These are phyloP conservation scores for Chlorodrepanis virens DNA, from an alignment of 2,113 vertebrate species.

Conservation along the genomic window DNA sequence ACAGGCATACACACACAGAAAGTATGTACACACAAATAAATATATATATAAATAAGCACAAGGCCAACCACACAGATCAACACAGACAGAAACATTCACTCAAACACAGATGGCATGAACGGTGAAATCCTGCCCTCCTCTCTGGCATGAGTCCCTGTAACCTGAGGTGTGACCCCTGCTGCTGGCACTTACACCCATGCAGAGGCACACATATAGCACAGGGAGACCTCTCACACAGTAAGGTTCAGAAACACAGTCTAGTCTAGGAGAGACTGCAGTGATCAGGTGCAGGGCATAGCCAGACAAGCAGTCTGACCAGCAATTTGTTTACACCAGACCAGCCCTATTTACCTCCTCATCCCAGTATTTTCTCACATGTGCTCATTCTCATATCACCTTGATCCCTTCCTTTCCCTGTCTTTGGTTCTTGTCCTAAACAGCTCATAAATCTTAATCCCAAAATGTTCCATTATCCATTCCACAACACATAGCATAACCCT, in stretches of 20 bases:
- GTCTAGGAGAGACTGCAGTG: neutral
- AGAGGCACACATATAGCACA: neutral
- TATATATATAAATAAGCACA: neutral
- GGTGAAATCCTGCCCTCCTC: neutral
- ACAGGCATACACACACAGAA: neutral
- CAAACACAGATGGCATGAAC: neutral
- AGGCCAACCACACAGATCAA: neutral
- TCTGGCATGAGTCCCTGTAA: neutral
- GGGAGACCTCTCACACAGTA: neutral
- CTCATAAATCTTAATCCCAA: neutral
- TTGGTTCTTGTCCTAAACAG: neutral
- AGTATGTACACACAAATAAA: neutral
- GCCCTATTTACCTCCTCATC: neutral
- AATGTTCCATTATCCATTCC: neutral
- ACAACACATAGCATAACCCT: fast-evolving
- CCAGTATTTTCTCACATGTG: neutral
- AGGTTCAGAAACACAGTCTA: neutral
- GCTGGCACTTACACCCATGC: neutral
- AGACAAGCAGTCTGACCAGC: neutral
- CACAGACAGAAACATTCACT: neutral
- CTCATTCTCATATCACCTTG: neutral
- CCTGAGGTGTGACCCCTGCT: neutral
- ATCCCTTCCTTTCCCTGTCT: neutral
- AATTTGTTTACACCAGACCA: neutral
- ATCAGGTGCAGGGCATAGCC: neutral